Evolutionary conservation across 2,113 vertebrate genomes (phyloP), one percentile per base, ranked within the genome.

Genomic region (Phrynosoma platyrhinos): DNA sequence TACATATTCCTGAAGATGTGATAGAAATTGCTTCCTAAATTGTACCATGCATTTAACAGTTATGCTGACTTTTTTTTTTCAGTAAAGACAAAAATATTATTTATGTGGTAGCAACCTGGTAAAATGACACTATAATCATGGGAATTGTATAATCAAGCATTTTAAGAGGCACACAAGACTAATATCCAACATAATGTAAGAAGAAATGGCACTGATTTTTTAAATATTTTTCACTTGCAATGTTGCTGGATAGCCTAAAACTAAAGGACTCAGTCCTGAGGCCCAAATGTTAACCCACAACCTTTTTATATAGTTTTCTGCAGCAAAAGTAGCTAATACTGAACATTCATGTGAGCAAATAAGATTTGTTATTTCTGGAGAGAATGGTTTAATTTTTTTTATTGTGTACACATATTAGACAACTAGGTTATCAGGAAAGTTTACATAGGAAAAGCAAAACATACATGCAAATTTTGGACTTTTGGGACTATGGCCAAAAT

Each of bases 51-150:
- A 9, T 86, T 87, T 91, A n/a, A 58, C 64, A 83, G 69, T 82
- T 74, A 30, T 55, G 66, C 78, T 76, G 9, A 6, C 42, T 72
- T 75, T 21, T 53, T 71, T 71, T 71, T 71, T 85, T 91, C 10
- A 8, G 0, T 89, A 88, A 86, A 87, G 87, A 92, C 47, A 83
- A 85, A 86, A 78, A 53, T 90, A 81, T n/a, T 32, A 66, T 20
- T 47, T 30, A 5, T 47, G 13, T 68, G 13, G 55, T 66, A 76
- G 4, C 55, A 53, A 68, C 2, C n/a, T 81, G 90, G 93, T 36
- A 66, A 89, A 92, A 87, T 90, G n/a, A 80, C 40, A 68, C 82
- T 32, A 30, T 2, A 72, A 47, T 72, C 13, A 32, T 76, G 72
- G 91, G 84, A 74, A 55, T 47, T 36, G 47, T 69, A 79, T 81